Conservation (phyloP, 2,797 vertebrate species). For the Aplochiton taeniatus region DNA sequence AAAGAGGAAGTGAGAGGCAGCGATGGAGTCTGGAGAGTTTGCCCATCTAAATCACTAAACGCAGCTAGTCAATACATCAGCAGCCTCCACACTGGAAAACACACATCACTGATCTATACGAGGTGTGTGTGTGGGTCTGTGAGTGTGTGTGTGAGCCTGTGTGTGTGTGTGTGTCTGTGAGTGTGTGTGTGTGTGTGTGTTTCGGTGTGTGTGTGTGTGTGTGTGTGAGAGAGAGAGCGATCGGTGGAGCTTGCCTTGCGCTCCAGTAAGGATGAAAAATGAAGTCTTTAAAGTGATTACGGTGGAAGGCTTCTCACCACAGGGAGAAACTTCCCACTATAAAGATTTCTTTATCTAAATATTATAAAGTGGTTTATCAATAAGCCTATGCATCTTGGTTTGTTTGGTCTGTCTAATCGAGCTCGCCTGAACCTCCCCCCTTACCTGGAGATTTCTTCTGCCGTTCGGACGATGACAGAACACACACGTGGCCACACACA, state of each 20-base stretch:
- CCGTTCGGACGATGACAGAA: slow-evolving; percentile 42
- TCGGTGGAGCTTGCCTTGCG: slow-evolving; percentile 78
- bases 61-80: slow-evolving; percentile 75
- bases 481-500: background rate
- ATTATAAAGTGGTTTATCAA: slow-evolving; percentile 90
- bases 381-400: slow-evolving; percentile 80
- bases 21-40: slow-evolving; percentile 20
- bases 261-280: slow-evolving; percentile 85
- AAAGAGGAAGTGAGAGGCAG: background rate
- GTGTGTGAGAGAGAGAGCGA: slow-evolving; percentile 50
- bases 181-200: background rate
- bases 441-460: slow-evolving; percentile 43
- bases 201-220: background rate
- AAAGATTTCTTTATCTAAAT: slow-evolving; percentile 91
- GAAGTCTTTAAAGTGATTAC: slow-evolving; percentile 86
- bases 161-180: background rate
- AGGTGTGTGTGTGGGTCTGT: slow-evolving; percentile 27
- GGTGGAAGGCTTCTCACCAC: slow-evolving; percentile 71
- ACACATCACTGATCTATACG: slow-evolving; percentile 84
- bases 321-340: slow-evolving; percentile 82
- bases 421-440: slow-evolving; percentile 54
- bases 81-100: slow-evolving; percentile 79
- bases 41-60: slow-evolving; percentile 32
- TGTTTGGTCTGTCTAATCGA: slow-evolving; percentile 47
- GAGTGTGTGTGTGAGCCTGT: background rate